These are phyloP conservation scores for Achatina immaculata DNA, from an alignment of 1,140 invertebrate species.

Conservation along the genomic window DNA sequence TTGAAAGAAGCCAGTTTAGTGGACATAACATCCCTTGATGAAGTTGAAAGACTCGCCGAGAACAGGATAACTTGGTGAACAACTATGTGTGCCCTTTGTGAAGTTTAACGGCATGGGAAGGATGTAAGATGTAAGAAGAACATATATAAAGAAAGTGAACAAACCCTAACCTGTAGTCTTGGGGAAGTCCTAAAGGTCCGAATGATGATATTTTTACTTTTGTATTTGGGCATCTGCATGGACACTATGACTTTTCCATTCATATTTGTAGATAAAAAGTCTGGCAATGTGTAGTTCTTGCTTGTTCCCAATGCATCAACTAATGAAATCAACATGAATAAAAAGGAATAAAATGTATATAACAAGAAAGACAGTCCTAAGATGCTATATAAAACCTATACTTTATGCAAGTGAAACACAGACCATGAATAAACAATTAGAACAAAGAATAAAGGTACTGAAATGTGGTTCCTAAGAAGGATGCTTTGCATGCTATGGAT, in stretches of 20 bases:
- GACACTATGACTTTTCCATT: constrained; percentile 77
- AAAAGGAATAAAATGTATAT: no score
- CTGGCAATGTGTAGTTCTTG: constrained; percentile 43
- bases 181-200: constrained; percentile 51
- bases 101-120: no score
- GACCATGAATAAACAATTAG: neutral
- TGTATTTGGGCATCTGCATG: constrained; percentile 74
- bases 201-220: constrained; percentile 25
- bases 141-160: no score
- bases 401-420: neutral
- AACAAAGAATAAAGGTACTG: neutral
- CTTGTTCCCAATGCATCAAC: no score
- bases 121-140: no score
- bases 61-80: no score
- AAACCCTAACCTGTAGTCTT: constrained; percentile 53
- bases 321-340: neutral
- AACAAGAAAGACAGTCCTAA: no score
- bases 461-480: neutral
- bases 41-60: no score
- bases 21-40: no score
- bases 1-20: no score
- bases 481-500: no score
- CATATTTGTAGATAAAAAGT: constrained; percentile 77
- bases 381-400: neutral
- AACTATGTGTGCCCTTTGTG: no score